These are phyloP conservation scores for Esox lucius DNA, from an alignment of 2,797 vertebrate genomes.

Conservation along the genomic window DNA sequence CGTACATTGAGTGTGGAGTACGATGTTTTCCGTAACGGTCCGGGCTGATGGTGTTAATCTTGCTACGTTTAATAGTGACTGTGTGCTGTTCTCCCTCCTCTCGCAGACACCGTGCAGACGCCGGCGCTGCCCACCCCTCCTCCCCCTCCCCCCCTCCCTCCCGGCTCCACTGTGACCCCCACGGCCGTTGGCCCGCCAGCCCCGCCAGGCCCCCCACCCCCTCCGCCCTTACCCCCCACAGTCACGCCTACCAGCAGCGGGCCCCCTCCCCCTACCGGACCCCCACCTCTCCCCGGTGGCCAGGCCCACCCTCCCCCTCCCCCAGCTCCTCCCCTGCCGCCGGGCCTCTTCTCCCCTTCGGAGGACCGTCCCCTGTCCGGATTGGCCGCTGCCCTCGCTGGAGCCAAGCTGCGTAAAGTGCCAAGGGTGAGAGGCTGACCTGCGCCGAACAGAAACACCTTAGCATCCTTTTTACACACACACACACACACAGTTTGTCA, in stretches of 20 bases:
- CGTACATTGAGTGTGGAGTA: background rate
- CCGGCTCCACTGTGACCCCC: conserved; percentile 78
- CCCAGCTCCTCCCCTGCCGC: conserved; percentile 60
- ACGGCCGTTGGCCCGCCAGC: conserved; percentile 66
- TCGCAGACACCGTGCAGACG: conserved; percentile 76
- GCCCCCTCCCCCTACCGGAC: conserved; percentile 65
- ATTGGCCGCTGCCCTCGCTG: conserved; percentile 91
- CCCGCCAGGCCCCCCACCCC: conserved; percentile 78
- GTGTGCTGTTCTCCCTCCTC: conserved; percentile 20
- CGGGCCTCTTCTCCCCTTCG: conserved; percentile 77
- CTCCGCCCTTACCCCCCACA: conserved; percentile 74
- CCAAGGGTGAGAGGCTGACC: conserved; percentile 80
- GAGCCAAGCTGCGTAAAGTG: conserved; percentile 95
- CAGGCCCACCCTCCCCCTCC: conserved; percentile 47
- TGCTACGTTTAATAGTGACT: conserved; percentile 1
- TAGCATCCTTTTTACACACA: conserved; percentile 20
- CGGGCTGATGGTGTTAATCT: background rate
- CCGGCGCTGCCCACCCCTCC: conserved; percentile 82
- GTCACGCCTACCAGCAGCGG: conserved; percentile 68
- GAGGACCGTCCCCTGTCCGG: conserved; percentile 89
- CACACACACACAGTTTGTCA: conserved; percentile 39
- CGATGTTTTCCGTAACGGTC: background rate
- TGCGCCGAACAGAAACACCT: background rate
- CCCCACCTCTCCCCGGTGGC: conserved; percentile 66
- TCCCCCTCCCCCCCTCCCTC: conserved; percentile 86